Base-by-base conservation (phyloP, 2,113 vertebrate species). In the Tupaia chinensis region DNA sequence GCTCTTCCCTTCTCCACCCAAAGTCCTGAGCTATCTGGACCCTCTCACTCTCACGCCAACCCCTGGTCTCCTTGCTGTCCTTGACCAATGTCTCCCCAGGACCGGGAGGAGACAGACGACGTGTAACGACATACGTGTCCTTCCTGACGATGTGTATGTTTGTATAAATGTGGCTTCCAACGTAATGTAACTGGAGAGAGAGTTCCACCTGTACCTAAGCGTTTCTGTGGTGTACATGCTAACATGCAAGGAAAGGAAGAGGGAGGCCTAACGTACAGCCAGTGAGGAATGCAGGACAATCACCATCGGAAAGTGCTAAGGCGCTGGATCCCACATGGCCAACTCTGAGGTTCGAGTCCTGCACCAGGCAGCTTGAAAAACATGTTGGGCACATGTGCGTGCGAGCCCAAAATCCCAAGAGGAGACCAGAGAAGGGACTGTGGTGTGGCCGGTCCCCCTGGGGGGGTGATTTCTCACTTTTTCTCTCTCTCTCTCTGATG, bases 181-280 rank as follows among this genome's bases (percentile, higher is more conserved):
- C 9, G 58, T 11, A 7, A 23, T 0, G 10, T 14, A 53, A 58
- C 4, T 9, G 15, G 34, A 1, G 2, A 25, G 29, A 7, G 17
- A 58, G 11, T 66, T 61, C 53, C 44, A 58, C 7, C 61, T 19
- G 11, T 17, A 29, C 44, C 65, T 66, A 34, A 20, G 10, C 56
- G 12, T 56, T 56, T 68, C n/a, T 65, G 44, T 10, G 25, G 13
- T 3, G 29, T 60, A 34, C 9, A 13, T 0, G 25, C 7, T 76
- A 32, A 81, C n/a, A 53, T 2, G 16, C 34, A 34, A 74, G 56
- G 22, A 66, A 29, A n/a, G 34, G 1, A 9, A 4, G 13, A 44
- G 17, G 12, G 4, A 79, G 63, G 32, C 44, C 66, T 29, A 44
- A 16, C 0, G 9, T 1, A 58, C 8, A 82, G 25, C 17, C 5